These are phyloP conservation scores for Neolamprologus hecqui DNA, from an alignment of 2,113 vertebrate species.

Conservation along the genomic window DNA sequence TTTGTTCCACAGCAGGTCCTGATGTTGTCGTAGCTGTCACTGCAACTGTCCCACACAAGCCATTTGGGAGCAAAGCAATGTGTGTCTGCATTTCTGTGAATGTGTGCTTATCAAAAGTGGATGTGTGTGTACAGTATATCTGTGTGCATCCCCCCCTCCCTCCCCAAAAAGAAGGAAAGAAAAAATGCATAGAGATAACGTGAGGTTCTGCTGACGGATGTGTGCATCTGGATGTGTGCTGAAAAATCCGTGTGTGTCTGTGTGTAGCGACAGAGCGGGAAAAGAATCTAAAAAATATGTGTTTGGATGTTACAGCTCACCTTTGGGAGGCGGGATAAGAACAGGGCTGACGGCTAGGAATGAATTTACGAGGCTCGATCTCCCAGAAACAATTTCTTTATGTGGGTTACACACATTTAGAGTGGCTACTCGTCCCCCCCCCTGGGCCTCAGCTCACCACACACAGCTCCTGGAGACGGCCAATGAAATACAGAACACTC, in stretches of 20 bases:
- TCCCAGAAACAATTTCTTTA: conserved; percentile 69
- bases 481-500: conserved; percentile 55
- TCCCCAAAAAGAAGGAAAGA: background rate
- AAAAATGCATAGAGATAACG: background rate
- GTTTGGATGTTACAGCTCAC: conserved; percentile 55
- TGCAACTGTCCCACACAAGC: conserved; percentile 32
- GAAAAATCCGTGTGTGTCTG: background rate
- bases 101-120: background rate
- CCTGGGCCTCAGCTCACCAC: conserved; percentile 33
- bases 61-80: conserved; percentile 19
- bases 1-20: conserved; percentile 44
- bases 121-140: background rate
- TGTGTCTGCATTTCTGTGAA: background rate
- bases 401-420: conserved; percentile 67
- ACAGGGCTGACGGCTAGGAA: conserved; percentile 50
- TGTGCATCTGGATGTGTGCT: background rate
- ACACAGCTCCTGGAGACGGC: conserved; percentile 38
- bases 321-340: conserved; percentile 63
- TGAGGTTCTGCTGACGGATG: background rate
- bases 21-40: conserved; percentile 34
- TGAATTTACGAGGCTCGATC: conserved; percentile 58
- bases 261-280: background rate
- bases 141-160: background rate
- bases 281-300: conserved; percentile 40
- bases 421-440: conserved; percentile 44